Percentiles rank a stretch among this genome's conserved stretches.
phyloP scores from a whole-genome alignment of 2,797 vertebrate species.

The Loris lydekkerianus region DNA sequence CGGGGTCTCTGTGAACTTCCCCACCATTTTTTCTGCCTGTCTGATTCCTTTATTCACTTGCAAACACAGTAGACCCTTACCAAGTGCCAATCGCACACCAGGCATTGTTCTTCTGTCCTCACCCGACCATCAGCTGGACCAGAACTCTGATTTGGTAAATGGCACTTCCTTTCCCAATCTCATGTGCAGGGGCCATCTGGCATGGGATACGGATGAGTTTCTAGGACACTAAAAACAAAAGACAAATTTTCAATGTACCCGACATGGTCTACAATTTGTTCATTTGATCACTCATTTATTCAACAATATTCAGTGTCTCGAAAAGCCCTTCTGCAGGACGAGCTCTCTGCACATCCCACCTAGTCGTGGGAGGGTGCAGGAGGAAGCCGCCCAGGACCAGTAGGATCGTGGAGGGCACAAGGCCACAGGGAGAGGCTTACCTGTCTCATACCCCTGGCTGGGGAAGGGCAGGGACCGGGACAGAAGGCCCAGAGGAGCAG shows the following conservation, averaged over 20 bases:
- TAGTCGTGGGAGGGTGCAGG: not conserved
- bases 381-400: not conserved
- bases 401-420: not conserved
- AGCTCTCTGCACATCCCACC: rapidly evolving
- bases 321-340: not conserved
- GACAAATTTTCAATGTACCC: not conserved
- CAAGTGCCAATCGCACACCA: rapidly evolving
- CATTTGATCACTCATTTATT: rapidly evolving
- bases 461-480: rapidly evolving
- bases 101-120: not conserved
- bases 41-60: not conserved
- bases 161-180: rapidly evolving
- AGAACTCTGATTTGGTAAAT: rapidly evolving
- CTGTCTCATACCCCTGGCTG: rapidly evolving
- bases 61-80: not conserved
- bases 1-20: not conserved
- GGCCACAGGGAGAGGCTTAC: rapidly evolving
- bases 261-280: rapidly evolving
- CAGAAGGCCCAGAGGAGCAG: rapidly evolving
- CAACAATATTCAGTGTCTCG: rapidly evolving
- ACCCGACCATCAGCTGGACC: rapidly evolving
- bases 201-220: rapidly evolving
- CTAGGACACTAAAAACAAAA: not conserved
- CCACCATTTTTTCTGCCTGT: rapidly evolving
- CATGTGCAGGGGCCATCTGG: rapidly evolving